phyloP scores from a whole-genome alignment of 2,797 vertebrate genomes.

The Ispidina picta region DNA sequence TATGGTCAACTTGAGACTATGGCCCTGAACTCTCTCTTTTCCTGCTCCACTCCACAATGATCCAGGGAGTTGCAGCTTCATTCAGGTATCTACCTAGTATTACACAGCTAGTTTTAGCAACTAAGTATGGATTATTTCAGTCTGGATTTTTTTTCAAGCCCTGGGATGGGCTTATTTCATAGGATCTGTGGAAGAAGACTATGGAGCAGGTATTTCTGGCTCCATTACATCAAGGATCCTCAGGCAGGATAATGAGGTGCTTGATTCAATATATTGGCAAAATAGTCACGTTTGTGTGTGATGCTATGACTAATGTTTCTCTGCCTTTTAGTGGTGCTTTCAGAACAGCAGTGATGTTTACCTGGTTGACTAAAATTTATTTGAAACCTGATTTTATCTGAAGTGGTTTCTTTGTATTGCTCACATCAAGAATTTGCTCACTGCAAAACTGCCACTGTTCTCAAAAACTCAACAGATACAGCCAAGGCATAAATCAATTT shows the following conservation, averaged over 20 bases:
- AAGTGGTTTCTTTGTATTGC: not conserved
- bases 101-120: too few species aligned
- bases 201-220: not conserved
- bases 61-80: not conserved
- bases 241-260: not conserved
- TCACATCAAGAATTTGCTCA: not conserved
- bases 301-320: not conserved
- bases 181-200: not conserved
- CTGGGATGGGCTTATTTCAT: rapidly evolving
- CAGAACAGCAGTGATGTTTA: not conserved
- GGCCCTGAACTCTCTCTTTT: not conserved
- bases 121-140: too few species aligned
- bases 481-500: not conserved
- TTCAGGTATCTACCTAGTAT: too few species aligned
- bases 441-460: not conserved
- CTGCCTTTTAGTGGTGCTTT: not conserved
- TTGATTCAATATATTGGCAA: not conserved
- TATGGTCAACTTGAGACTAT: not conserved
- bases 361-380: not conserved
- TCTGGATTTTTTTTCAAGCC: not conserved
- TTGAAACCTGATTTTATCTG: not conserved
- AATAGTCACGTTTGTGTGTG: not conserved
- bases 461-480: not conserved
- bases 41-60: not conserved
- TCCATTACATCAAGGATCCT: not conserved